Base-by-base conservation (phyloP, 2,888 invertebrate genomes). In the Eutolmus rufibarbis region DNA sequence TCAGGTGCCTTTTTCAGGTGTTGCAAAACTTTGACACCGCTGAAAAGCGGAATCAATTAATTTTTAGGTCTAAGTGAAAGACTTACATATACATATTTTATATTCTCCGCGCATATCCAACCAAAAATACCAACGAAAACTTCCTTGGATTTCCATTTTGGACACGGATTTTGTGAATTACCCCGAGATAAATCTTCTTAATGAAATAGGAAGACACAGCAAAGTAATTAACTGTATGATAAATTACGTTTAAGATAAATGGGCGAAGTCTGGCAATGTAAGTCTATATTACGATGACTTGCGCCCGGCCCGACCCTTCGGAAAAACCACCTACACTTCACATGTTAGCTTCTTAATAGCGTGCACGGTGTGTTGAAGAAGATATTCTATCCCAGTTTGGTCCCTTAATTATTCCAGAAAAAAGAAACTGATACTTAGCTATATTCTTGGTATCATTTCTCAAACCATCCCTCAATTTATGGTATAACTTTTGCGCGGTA, bases 211-310 rank as follows among this genome's bases (percentile, higher is more conserved):
- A 79, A 79, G 79, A 79, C 79, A 79, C 51, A 40, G 79, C 51
- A 51, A 46, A 79, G 79, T 79, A 79, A 79, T 79, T 79, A 79
- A 79, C 79, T 79, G 51, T 51, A 51, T 79, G 79, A 79, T 79
- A 79, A 79, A 79, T 79, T 79, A 51, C 23, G 46, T 79, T 79
- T 7, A 79, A 51, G 79, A 79, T 79, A 56, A 79, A 79, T 79
- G 79, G 51, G 79, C 16, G 31, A 79, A 79, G 51, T 79, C 79
- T 79, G 79, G 46, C 51, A 51, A 51, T 79, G 79, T 79, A 51
- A 76, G 51, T 79, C 28, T 79, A 79, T 31, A 51, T 79, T 46
- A 51, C 8, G 79, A 79, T 79, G 79, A 79, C 79, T 79, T 79
- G 79, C 79, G 46, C 14, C 51, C 51, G 43, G 1, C 46, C 31